Conservation (phyloP, 2,888 invertebrate species). For the Spatulosminthurus flaviceps region DNA sequence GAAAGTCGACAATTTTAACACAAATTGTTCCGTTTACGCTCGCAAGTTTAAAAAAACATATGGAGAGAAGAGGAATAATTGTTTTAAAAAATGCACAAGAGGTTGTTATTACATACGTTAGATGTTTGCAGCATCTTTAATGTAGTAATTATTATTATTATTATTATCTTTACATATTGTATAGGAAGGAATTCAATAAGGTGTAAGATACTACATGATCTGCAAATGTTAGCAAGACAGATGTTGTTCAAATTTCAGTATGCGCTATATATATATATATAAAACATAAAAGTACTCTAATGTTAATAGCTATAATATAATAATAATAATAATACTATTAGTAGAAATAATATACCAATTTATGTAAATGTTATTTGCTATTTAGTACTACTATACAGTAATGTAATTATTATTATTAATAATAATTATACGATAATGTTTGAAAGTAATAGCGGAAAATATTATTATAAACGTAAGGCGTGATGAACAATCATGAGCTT, state of each 20-base stretch:
- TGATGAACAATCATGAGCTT: constrained; percentile 59
- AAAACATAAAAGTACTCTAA: background rate
- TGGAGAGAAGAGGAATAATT: too few relatives aligned
- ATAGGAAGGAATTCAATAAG: too few relatives aligned
- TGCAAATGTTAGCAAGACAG: background rate
- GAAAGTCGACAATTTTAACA: too few relatives aligned
- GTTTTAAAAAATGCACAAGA: too few relatives aligned
- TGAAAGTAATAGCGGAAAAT: constrained; percentile 36
- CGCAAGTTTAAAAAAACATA: too few relatives aligned
- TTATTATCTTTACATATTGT: too few relatives aligned
- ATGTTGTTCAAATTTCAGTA: constrained; percentile 3
- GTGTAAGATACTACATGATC: too few relatives aligned
- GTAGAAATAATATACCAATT: background rate
- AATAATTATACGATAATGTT: background rate
- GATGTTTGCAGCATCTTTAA: too few relatives aligned
- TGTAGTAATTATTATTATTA: too few relatives aligned
- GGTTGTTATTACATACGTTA: too few relatives aligned
- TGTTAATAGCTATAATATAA: constrained; percentile 7
- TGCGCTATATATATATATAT: constrained; percentile 8
- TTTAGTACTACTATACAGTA: background rate
- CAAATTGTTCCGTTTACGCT: too few relatives aligned
- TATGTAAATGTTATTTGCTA: background rate
- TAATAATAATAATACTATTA: too few relatives aligned
- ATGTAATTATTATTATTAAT: constrained; percentile 18
- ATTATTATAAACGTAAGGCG: constrained; percentile 50